Evolutionary conservation across 2,113 vertebrate species (phyloP).

Genomic region (Syrmaticus mikado): DNA sequence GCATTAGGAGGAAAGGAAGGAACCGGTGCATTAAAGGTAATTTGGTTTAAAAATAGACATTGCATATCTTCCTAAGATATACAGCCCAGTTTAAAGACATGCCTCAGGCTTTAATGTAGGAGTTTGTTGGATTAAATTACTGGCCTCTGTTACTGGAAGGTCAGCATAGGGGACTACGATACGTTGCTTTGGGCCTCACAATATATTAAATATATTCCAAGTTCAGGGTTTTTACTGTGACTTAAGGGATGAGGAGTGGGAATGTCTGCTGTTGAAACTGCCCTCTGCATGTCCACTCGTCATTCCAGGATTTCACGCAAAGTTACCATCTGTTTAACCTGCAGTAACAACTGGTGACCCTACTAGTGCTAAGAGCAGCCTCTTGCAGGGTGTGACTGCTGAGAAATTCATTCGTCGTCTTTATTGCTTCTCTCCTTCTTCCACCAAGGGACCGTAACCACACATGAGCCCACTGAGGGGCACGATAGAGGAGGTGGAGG

Average conservation of each 20-base stretch:
- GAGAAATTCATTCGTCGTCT: background rate
- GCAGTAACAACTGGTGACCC: background rate
- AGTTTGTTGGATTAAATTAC: slow-evolving; percentile 32
- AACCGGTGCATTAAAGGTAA: slow-evolving; percentile 51
- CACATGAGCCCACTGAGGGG: background rate
- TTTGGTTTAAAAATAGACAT: slow-evolving; percentile 20
- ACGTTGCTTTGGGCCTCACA: background rate
- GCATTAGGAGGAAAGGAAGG: slow-evolving; percentile 57
- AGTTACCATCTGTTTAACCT: background rate
- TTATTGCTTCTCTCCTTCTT: background rate
- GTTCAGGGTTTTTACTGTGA: background rate
- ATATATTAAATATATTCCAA: background rate
- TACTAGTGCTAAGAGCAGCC: background rate
- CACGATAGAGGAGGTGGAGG: background rate
- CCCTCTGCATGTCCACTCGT: background rate
- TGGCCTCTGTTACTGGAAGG: background rate
- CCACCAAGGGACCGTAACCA: background rate
- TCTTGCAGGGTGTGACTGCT: background rate
- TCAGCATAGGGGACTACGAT: background rate
- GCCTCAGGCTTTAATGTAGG: background rate
- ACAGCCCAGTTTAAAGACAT: background rate
- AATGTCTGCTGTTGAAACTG: background rate
- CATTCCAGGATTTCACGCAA: background rate
- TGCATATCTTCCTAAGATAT: background rate
- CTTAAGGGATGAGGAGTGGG: background rate